Evolutionary conservation across 2,888 invertebrate species (phyloP).

Genomic region (Melinaea menophilus): DNA sequence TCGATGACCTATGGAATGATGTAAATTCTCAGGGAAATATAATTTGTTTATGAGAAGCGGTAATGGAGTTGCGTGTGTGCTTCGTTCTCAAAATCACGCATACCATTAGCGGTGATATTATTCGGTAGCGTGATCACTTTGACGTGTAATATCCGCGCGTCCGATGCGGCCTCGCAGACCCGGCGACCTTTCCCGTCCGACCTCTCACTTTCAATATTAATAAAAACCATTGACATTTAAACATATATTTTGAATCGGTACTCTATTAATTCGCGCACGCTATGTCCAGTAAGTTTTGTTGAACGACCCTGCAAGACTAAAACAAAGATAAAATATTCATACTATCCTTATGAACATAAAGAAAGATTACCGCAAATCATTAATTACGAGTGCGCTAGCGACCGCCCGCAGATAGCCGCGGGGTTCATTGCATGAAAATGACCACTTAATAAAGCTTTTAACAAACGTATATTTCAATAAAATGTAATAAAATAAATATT

Average conservation of each 20-base stretch:
- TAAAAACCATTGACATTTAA: conserved; percentile 14
- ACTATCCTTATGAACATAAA: conserved; percentile 4
- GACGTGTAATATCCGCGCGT: background rate
- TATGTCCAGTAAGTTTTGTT: background rate
- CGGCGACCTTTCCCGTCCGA: conserved; percentile 16
- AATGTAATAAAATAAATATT: conserved; percentile 6
- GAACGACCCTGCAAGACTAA: background rate
- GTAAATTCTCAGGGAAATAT: conserved; percentile 8
- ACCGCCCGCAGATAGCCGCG: conserved; percentile 22
- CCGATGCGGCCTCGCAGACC: conserved; percentile 18
- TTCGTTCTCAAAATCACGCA: conserved; percentile 13
- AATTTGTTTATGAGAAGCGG: conserved; percentile 15
- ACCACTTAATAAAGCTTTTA: conserved; percentile 13
- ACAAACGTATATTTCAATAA: conserved; percentile 5
- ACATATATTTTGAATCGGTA: conserved; percentile 1
- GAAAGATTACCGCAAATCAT: conserved; percentile 18
- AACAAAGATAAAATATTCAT: background rate
- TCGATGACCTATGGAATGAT: conserved; percentile 1
- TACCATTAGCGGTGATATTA: conserved; percentile 14
- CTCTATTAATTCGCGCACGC: conserved; percentile 15
- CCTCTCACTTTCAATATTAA: conserved; percentile 12
- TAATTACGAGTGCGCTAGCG: conserved; percentile 22
- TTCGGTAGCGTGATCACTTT: conserved; percentile 16
- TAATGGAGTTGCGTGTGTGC: conserved; percentile 16
- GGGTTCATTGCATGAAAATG: conserved; percentile 8